Evolutionary conservation across 2,797 vertebrate genomes (phyloP).

Genomic region (Scolopax bukidnonensis): DNA sequence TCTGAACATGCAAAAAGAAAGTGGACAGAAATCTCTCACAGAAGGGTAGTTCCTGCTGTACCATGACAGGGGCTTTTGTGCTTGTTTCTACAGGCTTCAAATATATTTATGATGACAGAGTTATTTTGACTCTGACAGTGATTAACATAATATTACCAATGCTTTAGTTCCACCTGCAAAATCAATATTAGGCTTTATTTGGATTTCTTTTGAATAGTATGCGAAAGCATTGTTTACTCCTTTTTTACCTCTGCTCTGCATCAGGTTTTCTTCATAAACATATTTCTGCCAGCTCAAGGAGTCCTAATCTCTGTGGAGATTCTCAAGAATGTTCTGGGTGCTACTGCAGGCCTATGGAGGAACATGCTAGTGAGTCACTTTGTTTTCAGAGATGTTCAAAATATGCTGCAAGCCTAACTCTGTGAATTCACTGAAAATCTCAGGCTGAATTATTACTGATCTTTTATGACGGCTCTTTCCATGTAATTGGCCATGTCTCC

Average conservation of each 20-base stretch:
- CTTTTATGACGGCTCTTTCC: background rate
- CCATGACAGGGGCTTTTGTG: accelerated
- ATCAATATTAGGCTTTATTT: background rate
- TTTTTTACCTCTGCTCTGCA: background rate
- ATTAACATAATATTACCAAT: background rate
- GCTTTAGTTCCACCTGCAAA: background rate
- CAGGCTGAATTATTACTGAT: background rate
- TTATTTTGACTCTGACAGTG: background rate
- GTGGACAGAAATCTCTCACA: background rate
- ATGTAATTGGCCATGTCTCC: background rate
- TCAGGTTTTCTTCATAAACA: background rate
- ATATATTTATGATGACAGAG: background rate
- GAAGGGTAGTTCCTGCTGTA: background rate
- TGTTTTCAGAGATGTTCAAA: background rate
- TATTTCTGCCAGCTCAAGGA: background rate
- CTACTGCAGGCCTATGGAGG: background rate
- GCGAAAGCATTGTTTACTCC: background rate
- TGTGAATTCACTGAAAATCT: background rate
- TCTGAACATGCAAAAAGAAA: background rate
- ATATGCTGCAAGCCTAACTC: background rate
- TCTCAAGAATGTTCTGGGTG: background rate
- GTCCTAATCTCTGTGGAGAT: accelerated
- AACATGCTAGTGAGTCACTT: background rate
- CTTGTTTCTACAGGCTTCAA: background rate
- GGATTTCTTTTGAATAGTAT: background rate